Evolutionary conservation across 2,888 invertebrate species (phyloP), one percentile per base, ranked within the genome.

Genomic region (Leptinotarsa rubiginosa): DNA sequence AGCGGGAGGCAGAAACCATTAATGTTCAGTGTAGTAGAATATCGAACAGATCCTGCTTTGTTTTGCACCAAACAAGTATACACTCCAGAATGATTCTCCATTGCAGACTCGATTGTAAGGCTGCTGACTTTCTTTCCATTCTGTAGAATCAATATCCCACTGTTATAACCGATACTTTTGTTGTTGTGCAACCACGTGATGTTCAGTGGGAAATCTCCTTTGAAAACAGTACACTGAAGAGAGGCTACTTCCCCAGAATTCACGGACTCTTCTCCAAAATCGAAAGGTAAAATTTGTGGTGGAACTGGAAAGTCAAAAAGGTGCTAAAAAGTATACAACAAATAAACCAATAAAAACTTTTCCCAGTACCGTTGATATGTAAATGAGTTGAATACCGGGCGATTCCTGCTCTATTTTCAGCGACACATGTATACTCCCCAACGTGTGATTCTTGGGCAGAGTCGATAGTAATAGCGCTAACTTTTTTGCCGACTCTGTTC

Each of bases 181-280:
- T 87, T 89, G 79, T 91, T 89, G 83, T 91, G 90, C 62, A 89
- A 91, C 95, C 95, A 96, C 67, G 90, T 90, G 75, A 96, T 93
- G 78, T 91, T 91, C 72, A 96, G 89, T 13, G 96, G 96, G 77
- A 92, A 78, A 86, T 96, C 96, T 49, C 96, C 95, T 86, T 94
- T 93, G 80, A 90, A 91, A 31, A 93, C 93, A 56, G 92, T 91
- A 86, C 95, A 95, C 70, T 78, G 80, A 1, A 84, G 75, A 1
- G 85, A 81, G 16, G 82, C 81, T 62, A 84, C 80, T 50, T 87
- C 87, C 1, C 85, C 86, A 4, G 84, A 81, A 79, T 87, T 85
- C 65, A 91, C 89, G 69, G 92, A 90, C 79, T 92, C 92, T 79
- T 93, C 93, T 78, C 94, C 94, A 85, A 94, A 95, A 83, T 92